Evolutionary conservation across 23 tunicate genomes (phyloP).

Genomic region (Halocynthia roretzi): DNA sequence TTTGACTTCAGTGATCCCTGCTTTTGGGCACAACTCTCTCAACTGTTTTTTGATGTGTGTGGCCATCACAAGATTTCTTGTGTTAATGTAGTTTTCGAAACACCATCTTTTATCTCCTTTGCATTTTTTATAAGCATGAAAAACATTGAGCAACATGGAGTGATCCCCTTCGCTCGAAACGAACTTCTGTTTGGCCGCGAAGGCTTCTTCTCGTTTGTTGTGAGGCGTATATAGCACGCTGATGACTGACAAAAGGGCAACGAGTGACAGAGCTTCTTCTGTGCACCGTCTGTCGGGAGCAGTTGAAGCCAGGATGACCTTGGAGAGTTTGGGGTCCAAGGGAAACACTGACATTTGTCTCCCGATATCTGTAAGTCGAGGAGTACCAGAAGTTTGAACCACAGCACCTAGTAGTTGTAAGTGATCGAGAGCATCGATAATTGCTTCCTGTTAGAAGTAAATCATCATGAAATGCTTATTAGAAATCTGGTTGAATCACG

Average conservation of each 20-base stretch:
- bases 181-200: conserved; percentile 44
- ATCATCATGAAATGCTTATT: background rate
- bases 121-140: conserved; percentile 55
- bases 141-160: conserved; percentile 68
- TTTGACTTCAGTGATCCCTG: conserved; percentile 28
- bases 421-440: conserved; percentile 60
- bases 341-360: conserved; percentile 78
- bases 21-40: conserved; percentile 63
- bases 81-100: conserved; percentile 66
- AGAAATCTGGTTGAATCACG: background rate
- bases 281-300: conserved; percentile 41
- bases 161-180: conserved; percentile 84
- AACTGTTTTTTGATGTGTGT: conserved; percentile 67
- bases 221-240: conserved; percentile 68
- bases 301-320: conserved; percentile 35
- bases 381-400: conserved; percentile 21
- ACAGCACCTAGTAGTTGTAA: conserved; percentile 58
- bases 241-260: conserved; percentile 73
- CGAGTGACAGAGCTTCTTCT: conserved; percentile 66
- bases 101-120: conserved; percentile 75
- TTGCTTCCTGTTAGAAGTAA: conserved; percentile 20
- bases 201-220: conserved; percentile 54
- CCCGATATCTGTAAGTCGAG: conserved; percentile 54
- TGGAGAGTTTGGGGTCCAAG: conserved; percentile 72
- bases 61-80: conserved; percentile 50